phyloP scores from a whole-genome alignment of 2,797 vertebrate species.

The Premnoplex brunnescens region DNA sequence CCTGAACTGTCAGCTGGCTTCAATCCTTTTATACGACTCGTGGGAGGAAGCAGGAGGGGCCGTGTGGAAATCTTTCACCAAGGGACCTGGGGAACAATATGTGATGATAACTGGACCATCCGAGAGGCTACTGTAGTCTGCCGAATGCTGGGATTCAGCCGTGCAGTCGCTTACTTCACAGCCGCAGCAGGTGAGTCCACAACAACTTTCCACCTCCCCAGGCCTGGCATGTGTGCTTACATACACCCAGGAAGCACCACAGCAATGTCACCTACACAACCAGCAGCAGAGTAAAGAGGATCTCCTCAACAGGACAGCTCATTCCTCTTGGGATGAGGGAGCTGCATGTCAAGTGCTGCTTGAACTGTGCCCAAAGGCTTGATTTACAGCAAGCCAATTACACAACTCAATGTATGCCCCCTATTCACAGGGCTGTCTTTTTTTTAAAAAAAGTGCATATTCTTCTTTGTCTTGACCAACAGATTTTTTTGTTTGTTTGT shows the following conservation, averaged over 20 bases:
- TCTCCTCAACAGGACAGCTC: background rate
- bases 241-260: background rate
- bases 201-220: background rate
- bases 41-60: slow-evolving; percentile 44
- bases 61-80: slow-evolving; percentile 81
- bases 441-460: background rate
- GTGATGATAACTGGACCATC: slow-evolving; percentile 79
- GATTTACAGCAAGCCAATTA: background rate
- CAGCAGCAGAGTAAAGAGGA: background rate
- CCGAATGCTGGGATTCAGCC: slow-evolving; percentile 70
- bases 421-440: background rate
- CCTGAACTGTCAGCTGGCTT: background rate
- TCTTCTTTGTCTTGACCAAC: background rate
- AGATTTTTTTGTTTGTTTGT: background rate
- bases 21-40: background rate
- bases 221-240: accelerated
- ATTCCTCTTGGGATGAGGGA: background rate
- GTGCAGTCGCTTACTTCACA: accelerated
- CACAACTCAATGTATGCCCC: accelerated
- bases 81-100: slow-evolving; percentile 85
- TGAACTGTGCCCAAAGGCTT: background rate
- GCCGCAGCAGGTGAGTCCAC: slow-evolving; percentile 68
- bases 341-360: background rate
- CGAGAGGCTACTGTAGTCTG: slow-evolving; percentile 81
- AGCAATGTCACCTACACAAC: background rate